phyloP scores from a whole-genome alignment of 1,140 invertebrate genomes.

The Drosophila truncata region DNA sequence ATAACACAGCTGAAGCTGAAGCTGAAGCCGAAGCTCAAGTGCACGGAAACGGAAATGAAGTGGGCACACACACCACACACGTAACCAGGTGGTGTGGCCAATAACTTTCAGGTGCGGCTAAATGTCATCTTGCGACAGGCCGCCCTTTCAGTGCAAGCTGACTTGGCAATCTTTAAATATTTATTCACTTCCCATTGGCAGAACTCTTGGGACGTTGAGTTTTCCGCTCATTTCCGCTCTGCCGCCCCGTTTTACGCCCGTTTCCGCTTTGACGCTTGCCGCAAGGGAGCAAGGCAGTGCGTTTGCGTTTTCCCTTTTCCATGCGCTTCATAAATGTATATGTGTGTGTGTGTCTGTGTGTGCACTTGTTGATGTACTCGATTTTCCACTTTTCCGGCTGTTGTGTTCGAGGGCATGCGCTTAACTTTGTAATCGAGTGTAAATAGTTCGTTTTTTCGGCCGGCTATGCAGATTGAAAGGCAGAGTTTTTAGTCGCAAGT shows the following conservation, averaged over 20 bases:
- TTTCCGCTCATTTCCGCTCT: conserved; percentile 62
- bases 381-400: conserved; percentile 50
- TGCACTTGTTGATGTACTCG: conserved; percentile 36
- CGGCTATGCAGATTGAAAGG: conserved; percentile 1
- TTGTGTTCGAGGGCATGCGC: conserved; percentile 29
- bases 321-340: conserved; percentile 17
- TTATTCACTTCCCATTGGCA: conserved; percentile 34
- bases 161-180: conserved; percentile 36
- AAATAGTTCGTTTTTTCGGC: conserved; percentile 23
- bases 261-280: conserved; percentile 12
- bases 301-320: conserved; percentile 22
- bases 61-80: conserved; percentile 13
- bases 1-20: conserved; percentile 5
- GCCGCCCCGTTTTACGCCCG: conserved; percentile 30
- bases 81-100: conserved; percentile 19
- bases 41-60: conserved; percentile 57
- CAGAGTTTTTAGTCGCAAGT: neutral
- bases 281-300: neutral
- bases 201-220: conserved; percentile 32
- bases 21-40: conserved; percentile 1
- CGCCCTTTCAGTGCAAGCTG: neutral
- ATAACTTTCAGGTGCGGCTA: conserved; percentile 24
- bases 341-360: conserved; percentile 29
- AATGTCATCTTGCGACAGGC: conserved; percentile 24
- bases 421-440: conserved; percentile 35